Percentiles rank a stretch among this genome's conserved stretches.
phyloP scores from a whole-genome alignment of 2,113 vertebrate genomes.

The Perca schrenkii region DNA sequence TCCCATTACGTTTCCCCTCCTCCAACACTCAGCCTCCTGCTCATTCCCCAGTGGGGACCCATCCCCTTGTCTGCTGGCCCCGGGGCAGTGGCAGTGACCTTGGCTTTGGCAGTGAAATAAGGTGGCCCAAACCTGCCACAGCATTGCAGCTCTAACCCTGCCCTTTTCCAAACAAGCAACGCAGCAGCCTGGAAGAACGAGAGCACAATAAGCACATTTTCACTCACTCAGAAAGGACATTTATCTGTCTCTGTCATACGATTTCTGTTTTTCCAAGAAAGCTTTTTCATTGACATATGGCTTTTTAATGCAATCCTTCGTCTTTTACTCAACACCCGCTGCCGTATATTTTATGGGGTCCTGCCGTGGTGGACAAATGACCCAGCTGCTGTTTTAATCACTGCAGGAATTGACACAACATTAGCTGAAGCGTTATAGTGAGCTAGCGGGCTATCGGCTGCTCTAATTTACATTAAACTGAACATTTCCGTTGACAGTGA shows the following conservation, averaged over 20 bases:
- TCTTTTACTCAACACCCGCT: no score
- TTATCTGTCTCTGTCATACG: constrained; percentile 64
- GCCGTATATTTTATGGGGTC: no score
- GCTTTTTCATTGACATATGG: no score
- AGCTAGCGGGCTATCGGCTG: no score
- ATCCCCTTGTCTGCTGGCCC: constrained; percentile 84
- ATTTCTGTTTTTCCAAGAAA: constrained; percentile 32
- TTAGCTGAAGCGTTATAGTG: no score
- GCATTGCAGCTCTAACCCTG: constrained; percentile 39
- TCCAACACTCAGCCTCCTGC: constrained; percentile 64
- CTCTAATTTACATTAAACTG: no score
- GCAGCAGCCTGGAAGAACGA: constrained; percentile 50
- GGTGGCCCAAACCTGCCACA: constrained; percentile 67
- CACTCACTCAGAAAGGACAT: constrained; percentile 49
- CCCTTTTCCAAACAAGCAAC: constrained; percentile 59
- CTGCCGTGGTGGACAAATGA: no score
- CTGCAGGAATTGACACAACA: no score
- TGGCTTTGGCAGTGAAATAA: constrained; percentile 81
- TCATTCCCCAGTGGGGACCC: constrained; percentile 73
- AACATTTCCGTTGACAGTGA: no score
- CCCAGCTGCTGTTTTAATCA: no score
- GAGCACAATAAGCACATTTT: constrained; percentile 59
- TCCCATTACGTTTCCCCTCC: constrained; percentile 66
- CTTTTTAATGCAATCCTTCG: no score
- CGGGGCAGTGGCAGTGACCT: constrained; percentile 85